phyloP scores from a whole-genome alignment of 2,797 vertebrate species.

The Muscicapa striata region DNA sequence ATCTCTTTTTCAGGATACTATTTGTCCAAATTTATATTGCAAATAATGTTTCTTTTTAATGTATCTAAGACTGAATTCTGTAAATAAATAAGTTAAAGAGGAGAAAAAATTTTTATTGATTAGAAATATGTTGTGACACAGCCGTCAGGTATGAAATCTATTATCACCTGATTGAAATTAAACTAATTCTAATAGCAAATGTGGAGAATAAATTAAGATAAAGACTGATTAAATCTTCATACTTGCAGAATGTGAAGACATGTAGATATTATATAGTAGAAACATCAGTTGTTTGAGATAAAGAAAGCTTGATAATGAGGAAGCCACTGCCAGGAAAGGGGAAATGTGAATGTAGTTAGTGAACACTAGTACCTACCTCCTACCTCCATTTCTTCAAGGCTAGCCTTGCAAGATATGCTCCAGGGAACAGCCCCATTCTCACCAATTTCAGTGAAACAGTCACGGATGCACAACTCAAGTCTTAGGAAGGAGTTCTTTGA shows the following conservation, averaged over 20 bases:
- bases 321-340: neutral
- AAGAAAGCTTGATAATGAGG: neutral
- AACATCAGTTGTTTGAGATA: neutral
- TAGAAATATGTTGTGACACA: neutral
- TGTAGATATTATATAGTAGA: neutral
- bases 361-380: neutral
- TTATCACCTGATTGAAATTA: neutral
- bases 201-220: neutral
- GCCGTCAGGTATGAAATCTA: neutral
- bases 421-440: neutral
- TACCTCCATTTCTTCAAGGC: neutral
- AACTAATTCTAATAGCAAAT: neutral
- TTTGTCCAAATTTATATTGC: neutral
- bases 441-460: conserved; percentile 4
- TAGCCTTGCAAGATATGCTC: neutral
- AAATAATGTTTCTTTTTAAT: neutral
- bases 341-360: neutral
- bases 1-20: neutral
- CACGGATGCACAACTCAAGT: neutral
- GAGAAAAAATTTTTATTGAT: neutral
- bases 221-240: neutral
- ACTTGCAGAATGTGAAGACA: neutral
- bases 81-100: neutral
- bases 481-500: conserved; percentile 21
- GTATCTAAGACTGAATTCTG: neutral